These are phyloP conservation scores for Siphamia tubifer DNA, from an alignment of 2,113 vertebrate genomes.

Conservation along the genomic window DNA sequence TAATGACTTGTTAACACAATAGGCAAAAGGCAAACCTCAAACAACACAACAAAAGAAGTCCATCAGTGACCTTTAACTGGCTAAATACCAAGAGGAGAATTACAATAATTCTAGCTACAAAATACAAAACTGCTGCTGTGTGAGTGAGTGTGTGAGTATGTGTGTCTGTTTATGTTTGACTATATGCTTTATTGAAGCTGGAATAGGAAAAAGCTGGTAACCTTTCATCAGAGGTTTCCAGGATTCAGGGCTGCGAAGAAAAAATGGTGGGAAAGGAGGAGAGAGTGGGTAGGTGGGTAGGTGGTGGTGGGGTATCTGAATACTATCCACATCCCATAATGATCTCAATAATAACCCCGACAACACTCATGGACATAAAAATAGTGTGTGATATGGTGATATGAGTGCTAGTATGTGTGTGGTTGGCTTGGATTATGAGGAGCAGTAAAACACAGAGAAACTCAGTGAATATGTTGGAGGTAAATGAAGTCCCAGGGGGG, in stretches of 20 bases:
- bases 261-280: constrained; percentile 24
- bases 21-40: constrained; percentile 67
- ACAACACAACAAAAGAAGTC: constrained; percentile 77
- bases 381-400: constrained; percentile 67
- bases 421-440: constrained; percentile 76
- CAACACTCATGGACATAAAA: constrained; percentile 75
- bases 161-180: constrained; percentile 25
- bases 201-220: constrained; percentile 55
- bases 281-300: not conserved
- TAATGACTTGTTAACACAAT: constrained; percentile 83
- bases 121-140: constrained; percentile 39
- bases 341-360: constrained; percentile 80
- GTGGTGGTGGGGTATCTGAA: constrained; percentile 51
- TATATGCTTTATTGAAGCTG: constrained; percentile 50
- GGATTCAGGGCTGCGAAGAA: constrained; percentile 59
- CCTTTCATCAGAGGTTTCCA: constrained; percentile 60
- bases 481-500: constrained; percentile 82
- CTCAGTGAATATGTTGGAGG: constrained; percentile 81
- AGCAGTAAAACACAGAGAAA: constrained; percentile 81
- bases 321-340: constrained; percentile 75
- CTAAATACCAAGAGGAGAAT: constrained; percentile 65
- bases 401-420: constrained; percentile 46
- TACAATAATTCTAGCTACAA: constrained; percentile 51
- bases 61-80: constrained; percentile 74
- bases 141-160: constrained; percentile 10